Conservation (phyloP, 1,140 invertebrate genomes). For the Drosophila tropicalis region DNA sequence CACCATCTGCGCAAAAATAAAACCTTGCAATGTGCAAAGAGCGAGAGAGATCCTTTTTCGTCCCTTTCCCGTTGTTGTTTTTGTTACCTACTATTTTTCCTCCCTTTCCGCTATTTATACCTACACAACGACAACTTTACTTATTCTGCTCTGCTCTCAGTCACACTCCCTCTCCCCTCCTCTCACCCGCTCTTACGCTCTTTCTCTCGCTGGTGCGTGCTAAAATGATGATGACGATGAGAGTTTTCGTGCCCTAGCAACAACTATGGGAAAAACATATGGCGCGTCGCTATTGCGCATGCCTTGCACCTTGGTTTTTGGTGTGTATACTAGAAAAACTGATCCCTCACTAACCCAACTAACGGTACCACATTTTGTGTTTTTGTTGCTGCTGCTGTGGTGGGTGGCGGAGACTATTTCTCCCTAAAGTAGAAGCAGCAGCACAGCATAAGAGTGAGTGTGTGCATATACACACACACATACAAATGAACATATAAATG, state of each 20-base stretch:
- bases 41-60: conserved; percentile 77
- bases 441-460: conserved; percentile 18
- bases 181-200: not conserved
- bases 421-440: conserved; percentile 16
- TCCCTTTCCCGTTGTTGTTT: conserved; percentile 44
- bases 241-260: conserved; percentile 33
- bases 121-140: conserved; percentile 7
- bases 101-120: conserved; percentile 30
- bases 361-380: conserved; percentile 53
- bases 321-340: conserved; percentile 73
- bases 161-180: too few relatives aligned
- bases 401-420: conserved; percentile 47
- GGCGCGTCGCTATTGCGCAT: conserved; percentile 63
- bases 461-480: not conserved
- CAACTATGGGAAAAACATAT: conserved; percentile 39
- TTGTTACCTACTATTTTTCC: conserved; percentile 59
- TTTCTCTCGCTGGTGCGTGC: conserved; percentile 23
- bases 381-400: conserved; percentile 4
- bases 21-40: conserved; percentile 79
- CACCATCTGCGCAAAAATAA: conserved; percentile 80
- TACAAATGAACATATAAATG: not conserved
- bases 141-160: too few relatives aligned
- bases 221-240: conserved; percentile 34
- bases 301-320: conserved; percentile 60
- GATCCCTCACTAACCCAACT: conserved; percentile 68